Conservation (phyloP, 2,113 vertebrate genomes). For the Columbina picui region DNA sequence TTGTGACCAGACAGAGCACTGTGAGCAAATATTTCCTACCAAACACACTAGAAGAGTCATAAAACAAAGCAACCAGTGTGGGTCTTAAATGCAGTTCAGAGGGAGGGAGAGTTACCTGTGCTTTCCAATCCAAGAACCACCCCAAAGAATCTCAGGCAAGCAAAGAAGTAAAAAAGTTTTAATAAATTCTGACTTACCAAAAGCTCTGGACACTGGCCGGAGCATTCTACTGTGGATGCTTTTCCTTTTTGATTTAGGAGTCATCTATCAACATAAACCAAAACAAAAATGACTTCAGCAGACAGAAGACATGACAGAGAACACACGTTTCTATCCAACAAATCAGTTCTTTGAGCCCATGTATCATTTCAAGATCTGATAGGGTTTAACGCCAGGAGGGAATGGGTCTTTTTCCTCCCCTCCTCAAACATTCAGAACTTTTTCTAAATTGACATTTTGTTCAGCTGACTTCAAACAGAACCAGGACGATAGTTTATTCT, state of each 20-base stretch:
- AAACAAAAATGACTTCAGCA: neutral
- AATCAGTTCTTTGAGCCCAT: neutral
- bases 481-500: neutral
- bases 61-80: neutral
- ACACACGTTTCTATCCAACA: neutral
- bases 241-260: slow-evolving; percentile 97
- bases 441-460: neutral
- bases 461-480: neutral
- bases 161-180: neutral
- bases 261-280: slow-evolving; percentile 85
- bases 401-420: neutral
- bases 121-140: neutral
- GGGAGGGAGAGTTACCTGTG: neutral
- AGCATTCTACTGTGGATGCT: slow-evolving; percentile 98
- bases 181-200: slow-evolving; percentile 81
- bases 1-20: neutral
- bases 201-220: slow-evolving; percentile 93
- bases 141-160: neutral
- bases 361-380: neutral
- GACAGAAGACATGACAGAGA: neutral
- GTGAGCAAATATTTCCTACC: neutral
- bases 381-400: neutral
- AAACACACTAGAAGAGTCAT: neutral
- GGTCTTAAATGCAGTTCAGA: neutral
- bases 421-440: neutral